These are phyloP conservation scores for Ciconia boyciana DNA, from an alignment of 2,113 vertebrate species.

Conservation along the genomic window DNA sequence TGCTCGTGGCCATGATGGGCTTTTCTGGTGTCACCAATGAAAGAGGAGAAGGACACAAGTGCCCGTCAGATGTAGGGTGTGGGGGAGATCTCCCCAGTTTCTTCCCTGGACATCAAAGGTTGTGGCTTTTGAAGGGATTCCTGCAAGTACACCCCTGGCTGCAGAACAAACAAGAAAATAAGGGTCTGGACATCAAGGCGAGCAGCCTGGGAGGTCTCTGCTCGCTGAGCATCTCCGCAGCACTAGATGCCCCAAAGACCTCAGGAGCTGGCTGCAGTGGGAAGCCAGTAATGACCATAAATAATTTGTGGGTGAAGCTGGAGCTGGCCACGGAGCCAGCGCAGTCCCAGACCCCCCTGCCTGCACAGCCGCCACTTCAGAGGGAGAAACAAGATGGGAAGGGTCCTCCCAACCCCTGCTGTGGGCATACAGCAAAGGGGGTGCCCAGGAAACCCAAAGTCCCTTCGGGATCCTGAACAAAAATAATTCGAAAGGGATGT, in stretches of 20 bases:
- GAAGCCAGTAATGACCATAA: not conserved
- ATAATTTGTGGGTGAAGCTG: not conserved
- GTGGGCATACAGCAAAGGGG: rapidly evolving
- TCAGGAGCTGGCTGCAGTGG: not conserved
- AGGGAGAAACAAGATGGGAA: not conserved
- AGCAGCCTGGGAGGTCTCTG: not conserved
- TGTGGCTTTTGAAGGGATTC: not conserved
- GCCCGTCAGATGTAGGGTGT: not conserved
- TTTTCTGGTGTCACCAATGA: not conserved
- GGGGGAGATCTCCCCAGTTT: not conserved
- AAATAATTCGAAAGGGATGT: not conserved
- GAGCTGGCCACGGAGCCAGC: not conserved
- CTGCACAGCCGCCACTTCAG: not conserved
- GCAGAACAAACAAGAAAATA: not conserved
- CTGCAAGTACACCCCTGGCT: not conserved
- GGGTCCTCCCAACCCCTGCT: not conserved
- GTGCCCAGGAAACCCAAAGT: not conserved
- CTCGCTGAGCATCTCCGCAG: not conserved
- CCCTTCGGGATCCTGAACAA: not conserved
- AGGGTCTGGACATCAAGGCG: not conserved
- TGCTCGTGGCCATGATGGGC: not conserved
- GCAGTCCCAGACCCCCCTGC: not conserved
- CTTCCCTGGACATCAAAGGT: not conserved
- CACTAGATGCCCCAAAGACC: not conserved
- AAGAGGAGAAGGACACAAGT: not conserved